phyloP scores from a whole-genome alignment of 2,797 vertebrate species.

The Danio aesculapii region DNA sequence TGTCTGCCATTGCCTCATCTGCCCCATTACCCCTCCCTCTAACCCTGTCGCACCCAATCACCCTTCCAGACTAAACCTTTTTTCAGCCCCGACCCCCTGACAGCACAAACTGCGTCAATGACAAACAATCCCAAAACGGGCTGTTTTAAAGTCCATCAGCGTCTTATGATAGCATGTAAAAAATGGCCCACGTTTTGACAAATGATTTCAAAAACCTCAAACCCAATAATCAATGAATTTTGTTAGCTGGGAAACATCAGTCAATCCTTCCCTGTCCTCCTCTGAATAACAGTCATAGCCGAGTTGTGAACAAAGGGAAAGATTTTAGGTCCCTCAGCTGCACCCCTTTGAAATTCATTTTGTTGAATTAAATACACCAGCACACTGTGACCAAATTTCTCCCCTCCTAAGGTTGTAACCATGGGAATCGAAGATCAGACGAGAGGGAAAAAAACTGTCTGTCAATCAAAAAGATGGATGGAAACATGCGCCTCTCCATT shows the following conservation, averaged over 20 bases:
- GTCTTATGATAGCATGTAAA: conserved; percentile 8
- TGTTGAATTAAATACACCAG: conserved; percentile 26
- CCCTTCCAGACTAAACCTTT: conserved; percentile 41
- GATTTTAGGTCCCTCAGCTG: conserved; percentile 14
- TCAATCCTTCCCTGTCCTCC: conserved; percentile 12
- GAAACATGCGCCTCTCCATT: conserved; percentile 18
- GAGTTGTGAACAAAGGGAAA: not conserved
- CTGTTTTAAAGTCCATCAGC: conserved; percentile 35
- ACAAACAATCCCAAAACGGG: conserved; percentile 10
- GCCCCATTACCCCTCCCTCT: conserved; percentile 26
- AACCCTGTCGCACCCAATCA: conserved; percentile 6
- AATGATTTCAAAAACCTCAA: conserved; percentile 23
- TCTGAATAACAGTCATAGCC: conserved; percentile 2
- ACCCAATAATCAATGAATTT: conserved; percentile 13
- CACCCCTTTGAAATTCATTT: conserved; percentile 30
- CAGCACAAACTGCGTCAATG: conserved; percentile 36
- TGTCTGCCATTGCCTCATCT: conserved; percentile 59
- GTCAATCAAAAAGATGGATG: conserved; percentile 51
- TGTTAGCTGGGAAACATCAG: not conserved
- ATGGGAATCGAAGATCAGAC: conserved; percentile 22
- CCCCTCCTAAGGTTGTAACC: conserved; percentile 6
- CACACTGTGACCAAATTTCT: conserved; percentile 21
- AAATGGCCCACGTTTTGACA: conserved; percentile 24
- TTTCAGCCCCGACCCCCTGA: conserved; percentile 17
- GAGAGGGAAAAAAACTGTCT: conserved; percentile 32